Percentiles rank a stretch among this genome's conserved stretches.
Evolutionary conservation across 2,797 vertebrate species (phyloP).

Genomic region (Enoplosus armatus): DNA sequence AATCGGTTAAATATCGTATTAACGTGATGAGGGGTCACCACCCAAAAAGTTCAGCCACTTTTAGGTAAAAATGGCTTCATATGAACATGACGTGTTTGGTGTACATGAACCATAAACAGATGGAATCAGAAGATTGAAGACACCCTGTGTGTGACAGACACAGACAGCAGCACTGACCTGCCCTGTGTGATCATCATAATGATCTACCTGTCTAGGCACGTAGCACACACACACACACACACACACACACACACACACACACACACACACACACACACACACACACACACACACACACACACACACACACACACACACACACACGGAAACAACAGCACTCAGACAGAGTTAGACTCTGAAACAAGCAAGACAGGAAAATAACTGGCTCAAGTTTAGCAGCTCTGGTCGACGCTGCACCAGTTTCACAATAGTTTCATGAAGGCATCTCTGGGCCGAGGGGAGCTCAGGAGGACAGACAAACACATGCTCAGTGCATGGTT

Average conservation of each 20-base stretch:
- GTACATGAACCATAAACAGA: too few species aligned
- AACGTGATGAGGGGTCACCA: too few species aligned
- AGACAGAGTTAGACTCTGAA: slow-evolving; percentile 9
- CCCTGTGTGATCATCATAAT: slow-evolving; percentile 19
- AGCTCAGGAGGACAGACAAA: neutral
- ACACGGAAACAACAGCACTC: slow-evolving; percentile 15
- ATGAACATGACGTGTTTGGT: neutral
- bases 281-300: slow-evolving; percentile 11
- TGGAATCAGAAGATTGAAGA: neutral
- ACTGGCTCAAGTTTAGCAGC: neutral
- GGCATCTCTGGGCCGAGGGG: neutral
- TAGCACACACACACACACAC: slow-evolving; percentile 2
- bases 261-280: slow-evolving; percentile 14
- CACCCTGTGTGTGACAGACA: neutral
- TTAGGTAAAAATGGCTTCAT: too few species aligned
- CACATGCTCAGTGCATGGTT: neutral
- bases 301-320: slow-evolving; percentile 18
- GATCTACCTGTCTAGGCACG: slow-evolving; percentile 45
- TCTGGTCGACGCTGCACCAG: neutral
- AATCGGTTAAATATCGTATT: too few species aligned
- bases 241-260: slow-evolving; percentile 8
- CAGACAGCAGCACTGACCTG: slow-evolving; percentile 12
- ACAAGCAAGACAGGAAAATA: neutral
- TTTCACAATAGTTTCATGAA: neutral
- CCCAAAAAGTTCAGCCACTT: too few species aligned